Evolutionary conservation across 2,888 invertebrate species (phyloP).

Genomic region (Apodemia hepburni): DNA sequence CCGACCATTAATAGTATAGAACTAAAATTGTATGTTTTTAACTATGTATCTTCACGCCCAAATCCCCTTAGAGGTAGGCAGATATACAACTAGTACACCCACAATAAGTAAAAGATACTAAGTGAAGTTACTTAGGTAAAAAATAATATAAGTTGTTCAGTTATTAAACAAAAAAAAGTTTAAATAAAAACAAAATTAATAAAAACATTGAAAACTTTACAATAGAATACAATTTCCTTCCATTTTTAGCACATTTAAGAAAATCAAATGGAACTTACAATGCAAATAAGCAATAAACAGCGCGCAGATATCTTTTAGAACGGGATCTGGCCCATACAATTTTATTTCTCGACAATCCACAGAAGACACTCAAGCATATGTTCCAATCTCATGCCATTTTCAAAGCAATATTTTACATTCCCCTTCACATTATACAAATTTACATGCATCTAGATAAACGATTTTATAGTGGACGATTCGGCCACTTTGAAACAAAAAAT

Average conservation of each 20-base stretch:
- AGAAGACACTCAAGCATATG: slow-evolving; percentile 23
- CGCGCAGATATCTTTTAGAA: slow-evolving; percentile 11
- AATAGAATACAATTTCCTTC: not conserved
- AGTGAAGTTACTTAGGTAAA: not conserved
- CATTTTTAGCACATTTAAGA: slow-evolving; percentile 17
- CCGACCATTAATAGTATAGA: too few species aligned
- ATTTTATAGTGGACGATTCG: slow-evolving; percentile 42
- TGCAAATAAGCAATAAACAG: slow-evolving; percentile 12
- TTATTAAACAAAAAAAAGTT: not conserved
- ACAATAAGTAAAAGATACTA: too few species aligned
- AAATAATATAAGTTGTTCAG: not conserved
- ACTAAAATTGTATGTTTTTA: too few species aligned
- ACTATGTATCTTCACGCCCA: too few species aligned
- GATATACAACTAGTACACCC: too few species aligned
- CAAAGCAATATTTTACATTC: slow-evolving; percentile 50
- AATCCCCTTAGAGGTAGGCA: too few species aligned
- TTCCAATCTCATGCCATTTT: slow-evolving; percentile 45
- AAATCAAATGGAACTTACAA: slow-evolving; percentile 19
- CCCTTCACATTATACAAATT: slow-evolving; percentile 44
- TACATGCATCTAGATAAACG: slow-evolving; percentile 54
- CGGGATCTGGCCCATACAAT: slow-evolving; percentile 23
- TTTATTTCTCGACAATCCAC: slow-evolving; percentile 23
- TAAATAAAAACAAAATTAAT: not conserved
- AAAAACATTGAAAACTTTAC: not conserved
- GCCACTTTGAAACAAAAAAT: slow-evolving; percentile 22